These are phyloP conservation scores for Neodiprion fabricii DNA, from an alignment of 1,140 invertebrate species.

Conservation along the genomic window DNA sequence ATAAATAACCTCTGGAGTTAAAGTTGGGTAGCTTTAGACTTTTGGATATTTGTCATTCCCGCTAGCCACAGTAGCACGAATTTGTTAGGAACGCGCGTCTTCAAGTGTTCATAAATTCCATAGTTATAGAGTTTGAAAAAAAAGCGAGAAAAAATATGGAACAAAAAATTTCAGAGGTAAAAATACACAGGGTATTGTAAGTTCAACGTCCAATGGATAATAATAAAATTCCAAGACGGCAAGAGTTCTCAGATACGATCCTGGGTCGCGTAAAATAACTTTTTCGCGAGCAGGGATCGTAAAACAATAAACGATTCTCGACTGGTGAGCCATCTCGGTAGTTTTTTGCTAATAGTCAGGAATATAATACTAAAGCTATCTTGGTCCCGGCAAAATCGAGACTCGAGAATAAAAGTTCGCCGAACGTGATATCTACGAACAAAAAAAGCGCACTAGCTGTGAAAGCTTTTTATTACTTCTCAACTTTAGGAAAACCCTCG, in stretches of 20 bases:
- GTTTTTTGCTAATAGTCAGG: neutral
- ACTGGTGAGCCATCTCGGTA: neutral
- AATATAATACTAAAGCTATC: neutral
- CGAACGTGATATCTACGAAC: neutral
- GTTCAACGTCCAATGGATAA: neutral
- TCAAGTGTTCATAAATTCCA: neutral
- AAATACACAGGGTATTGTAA: too few species aligned
- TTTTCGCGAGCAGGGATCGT: neutral
- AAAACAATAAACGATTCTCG: conserved; percentile 6
- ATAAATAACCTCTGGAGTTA: too few species aligned
- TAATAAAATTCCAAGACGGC: neutral
- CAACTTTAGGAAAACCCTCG: neutral
- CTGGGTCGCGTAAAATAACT: neutral
- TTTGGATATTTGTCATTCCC: too few species aligned
- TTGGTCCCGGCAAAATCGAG: neutral
- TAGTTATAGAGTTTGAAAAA: neutral
- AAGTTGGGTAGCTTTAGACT: too few species aligned
- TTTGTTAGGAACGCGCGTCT: neutral
- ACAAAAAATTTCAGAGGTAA: too few species aligned
- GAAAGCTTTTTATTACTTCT: neutral
- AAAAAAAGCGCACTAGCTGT: neutral
- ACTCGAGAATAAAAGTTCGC: neutral
- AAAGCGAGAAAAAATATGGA: too few species aligned
- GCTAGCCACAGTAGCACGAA: too few species aligned
- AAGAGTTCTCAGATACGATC: neutral